Evolutionary conservation across 2,888 invertebrate species (phyloP), one percentile per base, ranked within the genome.

Genomic region (Lissocephala sabroskyi): DNA sequence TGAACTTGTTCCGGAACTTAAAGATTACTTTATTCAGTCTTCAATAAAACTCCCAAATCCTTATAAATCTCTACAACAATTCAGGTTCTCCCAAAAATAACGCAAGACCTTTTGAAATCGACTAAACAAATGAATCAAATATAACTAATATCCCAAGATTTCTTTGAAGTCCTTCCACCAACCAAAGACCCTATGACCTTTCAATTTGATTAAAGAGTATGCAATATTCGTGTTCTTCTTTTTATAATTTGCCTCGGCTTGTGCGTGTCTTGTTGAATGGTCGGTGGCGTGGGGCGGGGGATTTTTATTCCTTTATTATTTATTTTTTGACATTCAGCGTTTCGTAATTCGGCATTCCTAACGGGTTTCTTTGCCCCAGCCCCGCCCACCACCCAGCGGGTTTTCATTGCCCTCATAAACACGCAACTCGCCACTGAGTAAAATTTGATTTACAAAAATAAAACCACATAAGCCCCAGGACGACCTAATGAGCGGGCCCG

Each of bases 261-360:
- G 30, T 37, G 18, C 19, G 13, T 49, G 41, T n/a, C n/a, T n/a
- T n/a, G n/a, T 48, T 29, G 36, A 35, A 50, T 45, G 44, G 35
- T 36, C 45, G 45, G 42, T 54, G 42, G 46, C 52, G 59, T 52
- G 55, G 50, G n/a, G n/a, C n/a, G n/a, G n/a, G n/a, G n/a, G n/a
- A n/a, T n/a, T n/a, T n/a, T n/a, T 45, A 37, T 35, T 30, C 52
- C 53, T 56, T 56, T 61, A 54, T 76, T 75, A 65, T 68, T 60
- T 65, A 66, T 64, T 66, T 55, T 45, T 61, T 52, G 44, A 41
- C 50, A 61, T 71, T 61, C 55, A 52, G 45, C 29, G 23, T 39
- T 54, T 45, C 37, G 45, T 50, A 56, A 64, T 59, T n/a, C n/a
- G n/a, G n/a, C n/a, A n/a, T n/a, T n/a, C n/a, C n/a, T n/a, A n/a